Conservation (phyloP, 2,888 invertebrate genomes). For the Temnothorax ravouxi region DNA sequence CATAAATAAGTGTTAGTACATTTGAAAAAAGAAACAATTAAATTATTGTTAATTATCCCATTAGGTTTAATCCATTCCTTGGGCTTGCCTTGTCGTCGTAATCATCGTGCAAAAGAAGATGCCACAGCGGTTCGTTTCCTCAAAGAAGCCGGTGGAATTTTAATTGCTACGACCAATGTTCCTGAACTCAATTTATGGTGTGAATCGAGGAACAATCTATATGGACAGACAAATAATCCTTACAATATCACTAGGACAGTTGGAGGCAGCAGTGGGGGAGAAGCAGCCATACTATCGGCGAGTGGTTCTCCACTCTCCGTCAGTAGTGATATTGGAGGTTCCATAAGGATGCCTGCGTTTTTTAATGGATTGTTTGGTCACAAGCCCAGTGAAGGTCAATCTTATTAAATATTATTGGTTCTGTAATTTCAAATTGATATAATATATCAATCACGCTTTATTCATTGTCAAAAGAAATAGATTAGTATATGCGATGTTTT, state of each 20-base stretch:
- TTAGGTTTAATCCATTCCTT: constrained; percentile 89
- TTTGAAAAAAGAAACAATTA: too few species aligned
- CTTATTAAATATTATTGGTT: constrained; percentile 59
- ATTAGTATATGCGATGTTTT: constrained; percentile 25
- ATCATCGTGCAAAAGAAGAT: constrained; percentile 90
- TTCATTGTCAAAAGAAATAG: not conserved
- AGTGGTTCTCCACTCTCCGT: constrained; percentile 94
- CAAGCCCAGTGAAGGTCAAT: constrained; percentile 91
- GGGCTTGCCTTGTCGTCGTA: constrained; percentile 89
- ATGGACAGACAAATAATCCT: constrained; percentile 96
- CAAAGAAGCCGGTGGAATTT: constrained; percentile 94
- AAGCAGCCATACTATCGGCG: constrained; percentile 92
- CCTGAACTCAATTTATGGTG: constrained; percentile 97
- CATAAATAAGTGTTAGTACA: too few species aligned
- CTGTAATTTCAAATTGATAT: not conserved
- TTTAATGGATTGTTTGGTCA: constrained; percentile 96
- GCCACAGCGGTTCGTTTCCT: constrained; percentile 92
- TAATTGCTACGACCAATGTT: constrained; percentile 96
- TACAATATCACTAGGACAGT: constrained; percentile 94
- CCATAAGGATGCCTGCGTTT: constrained; percentile 96
- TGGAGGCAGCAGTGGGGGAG: constrained; percentile 98
- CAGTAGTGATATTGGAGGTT: constrained; percentile 98
- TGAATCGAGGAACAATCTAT: constrained; percentile 95
- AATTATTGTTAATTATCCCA: not conserved
- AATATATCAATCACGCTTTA: not conserved